Evolutionary conservation across 2,797 vertebrate genomes (phyloP).

Genomic region (Anabas testudineus): DNA sequence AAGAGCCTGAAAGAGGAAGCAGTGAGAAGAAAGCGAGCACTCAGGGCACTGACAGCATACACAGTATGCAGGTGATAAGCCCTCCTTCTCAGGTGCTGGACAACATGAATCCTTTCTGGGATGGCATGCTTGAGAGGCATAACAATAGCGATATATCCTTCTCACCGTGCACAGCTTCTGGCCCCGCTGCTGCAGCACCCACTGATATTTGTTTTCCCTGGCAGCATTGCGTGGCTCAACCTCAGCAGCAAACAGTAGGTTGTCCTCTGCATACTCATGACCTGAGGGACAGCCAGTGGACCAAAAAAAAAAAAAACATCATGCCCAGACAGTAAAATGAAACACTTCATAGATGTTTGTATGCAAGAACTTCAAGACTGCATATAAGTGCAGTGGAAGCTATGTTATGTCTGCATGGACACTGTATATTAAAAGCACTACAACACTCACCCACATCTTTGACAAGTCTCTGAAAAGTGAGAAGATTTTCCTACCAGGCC

Average conservation of each 20-base stretch:
- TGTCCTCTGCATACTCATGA: conserved; percentile 96
- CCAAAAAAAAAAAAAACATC: conserved; percentile 2
- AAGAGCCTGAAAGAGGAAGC: conserved; percentile 34
- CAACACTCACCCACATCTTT: conserved; percentile 3
- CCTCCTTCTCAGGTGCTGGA: conserved; percentile 51
- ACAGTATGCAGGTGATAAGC: conserved; percentile 64
- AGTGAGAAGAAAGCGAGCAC: conserved; percentile 8
- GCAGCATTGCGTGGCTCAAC: conserved; percentile 90
- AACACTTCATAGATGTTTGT: neutral
- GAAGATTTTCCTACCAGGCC: conserved; percentile 88
- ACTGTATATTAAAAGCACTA: neutral
- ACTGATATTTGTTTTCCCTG: conserved; percentile 89
- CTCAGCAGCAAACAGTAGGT: conserved; percentile 92
- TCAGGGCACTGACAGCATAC: conserved; percentile 40
- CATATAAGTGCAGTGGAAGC: neutral
- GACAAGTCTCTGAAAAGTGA: conserved; percentile 5
- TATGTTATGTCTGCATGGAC: neutral
- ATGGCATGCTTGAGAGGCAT: conserved; percentile 44
- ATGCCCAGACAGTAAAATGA: conserved; percentile 1
- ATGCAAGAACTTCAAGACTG: neutral
- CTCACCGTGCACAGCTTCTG: conserved; percentile 90
- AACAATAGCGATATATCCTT: conserved; percentile 64
- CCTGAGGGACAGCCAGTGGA: conserved; percentile 77
- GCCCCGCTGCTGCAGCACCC: conserved; percentile 87
- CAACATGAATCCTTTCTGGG: conserved; percentile 51